Percentiles rank a stretch among this genome's conserved stretches.
phyloP scores from a whole-genome alignment of 2,888 invertebrate genomes.

The Tortrix viridana region DNA sequence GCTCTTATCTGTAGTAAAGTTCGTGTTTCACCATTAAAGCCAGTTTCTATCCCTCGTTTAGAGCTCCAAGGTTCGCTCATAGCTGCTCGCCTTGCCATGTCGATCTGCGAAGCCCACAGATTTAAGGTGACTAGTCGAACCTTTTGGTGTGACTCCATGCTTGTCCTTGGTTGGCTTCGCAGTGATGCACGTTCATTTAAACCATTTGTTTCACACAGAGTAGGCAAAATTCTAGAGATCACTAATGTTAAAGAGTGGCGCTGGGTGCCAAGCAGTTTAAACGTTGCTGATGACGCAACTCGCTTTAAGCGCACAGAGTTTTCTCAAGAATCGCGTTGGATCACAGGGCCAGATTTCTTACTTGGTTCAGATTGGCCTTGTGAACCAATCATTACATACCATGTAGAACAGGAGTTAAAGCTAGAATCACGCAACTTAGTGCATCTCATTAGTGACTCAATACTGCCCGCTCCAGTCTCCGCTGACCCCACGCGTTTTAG shows the following conservation, averaged over 20 bases:
- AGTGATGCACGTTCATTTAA: conserved; percentile 14
- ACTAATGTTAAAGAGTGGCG: conserved; percentile 35
- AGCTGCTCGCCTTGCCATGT: not conserved
- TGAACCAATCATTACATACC: not conserved
- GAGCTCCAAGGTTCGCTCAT: not conserved
- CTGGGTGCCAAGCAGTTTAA: too few species aligned
- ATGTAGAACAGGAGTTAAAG: not conserved
- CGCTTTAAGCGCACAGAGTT: too few species aligned
- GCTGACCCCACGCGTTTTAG: conserved; percentile 11
- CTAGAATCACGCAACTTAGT: not conserved
- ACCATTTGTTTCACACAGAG: conserved; percentile 40
- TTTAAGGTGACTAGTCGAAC: too few species aligned
- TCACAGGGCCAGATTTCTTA: too few species aligned
- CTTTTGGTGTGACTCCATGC: too few species aligned
- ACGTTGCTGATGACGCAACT: too few species aligned
- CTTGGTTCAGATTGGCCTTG: conserved; percentile 5
- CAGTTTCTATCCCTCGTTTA: not conserved
- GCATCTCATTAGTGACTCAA: not conserved
- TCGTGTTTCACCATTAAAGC: conserved; percentile 5
- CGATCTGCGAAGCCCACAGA: conserved; percentile 9
- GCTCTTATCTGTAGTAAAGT: not conserved
- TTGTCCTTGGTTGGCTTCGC: too few species aligned
- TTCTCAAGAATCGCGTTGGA: too few species aligned
- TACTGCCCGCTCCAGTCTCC: not conserved
- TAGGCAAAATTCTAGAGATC: conserved; percentile 43